Evolutionary conservation across 1,140 invertebrate genomes (phyloP).

Genomic region (Delia radicum): DNA sequence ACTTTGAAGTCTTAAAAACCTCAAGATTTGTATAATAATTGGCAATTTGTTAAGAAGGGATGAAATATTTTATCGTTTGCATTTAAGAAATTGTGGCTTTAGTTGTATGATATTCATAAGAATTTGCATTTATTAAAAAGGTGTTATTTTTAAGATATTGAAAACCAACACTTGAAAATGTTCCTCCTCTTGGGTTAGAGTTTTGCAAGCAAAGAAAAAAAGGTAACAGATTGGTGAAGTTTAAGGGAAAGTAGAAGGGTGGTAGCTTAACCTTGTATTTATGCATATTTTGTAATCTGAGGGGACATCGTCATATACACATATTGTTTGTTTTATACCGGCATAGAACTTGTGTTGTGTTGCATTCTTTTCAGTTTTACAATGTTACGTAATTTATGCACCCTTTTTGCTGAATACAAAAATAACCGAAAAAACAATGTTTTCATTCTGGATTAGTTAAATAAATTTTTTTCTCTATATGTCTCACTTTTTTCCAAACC

Average conservation of each 20-base stretch:
- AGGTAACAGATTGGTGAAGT: background rate
- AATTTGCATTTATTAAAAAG: background rate
- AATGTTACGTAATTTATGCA: conserved; percentile 9
- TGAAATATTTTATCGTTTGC: background rate
- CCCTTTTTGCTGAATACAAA: background rate
- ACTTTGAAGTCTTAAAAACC: background rate
- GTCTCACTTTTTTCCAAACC: background rate
- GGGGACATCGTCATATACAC: background rate
- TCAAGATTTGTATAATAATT: background rate
- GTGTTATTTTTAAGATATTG: conserved; percentile 18
- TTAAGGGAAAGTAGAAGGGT: background rate
- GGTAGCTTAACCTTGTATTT: background rate
- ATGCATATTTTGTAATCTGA: background rate
- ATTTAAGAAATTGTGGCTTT: background rate
- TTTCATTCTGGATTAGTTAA: conserved; percentile 14
- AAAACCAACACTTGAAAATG: conserved; percentile 1
- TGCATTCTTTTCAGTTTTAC: background rate
- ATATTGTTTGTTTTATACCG: conserved; percentile 12
- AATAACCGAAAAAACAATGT: background rate
- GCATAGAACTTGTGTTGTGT: background rate
- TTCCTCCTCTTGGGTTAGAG: background rate
- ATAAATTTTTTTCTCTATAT: background rate
- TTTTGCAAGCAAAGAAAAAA: background rate
- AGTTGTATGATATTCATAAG: background rate
- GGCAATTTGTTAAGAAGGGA: background rate